Percentiles rank a stretch among this genome's conserved stretches.
phyloP scores from a whole-genome alignment of 2,113 vertebrate genomes.

The Myotis brandtii region DNA sequence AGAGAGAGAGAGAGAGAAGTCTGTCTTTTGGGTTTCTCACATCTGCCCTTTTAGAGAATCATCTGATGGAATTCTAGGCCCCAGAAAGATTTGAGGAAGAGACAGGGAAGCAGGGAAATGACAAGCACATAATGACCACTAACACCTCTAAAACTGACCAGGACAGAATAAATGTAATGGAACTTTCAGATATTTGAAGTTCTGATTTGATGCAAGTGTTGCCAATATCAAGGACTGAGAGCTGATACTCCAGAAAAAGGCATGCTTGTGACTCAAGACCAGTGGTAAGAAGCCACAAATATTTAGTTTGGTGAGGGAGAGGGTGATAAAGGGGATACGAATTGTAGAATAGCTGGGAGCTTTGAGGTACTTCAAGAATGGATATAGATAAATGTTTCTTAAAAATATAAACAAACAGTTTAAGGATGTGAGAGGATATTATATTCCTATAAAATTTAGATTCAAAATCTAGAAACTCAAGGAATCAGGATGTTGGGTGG shows the following conservation, averaged over 20 bases:
- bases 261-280: neutral
- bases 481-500: neutral
- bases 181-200: neutral
- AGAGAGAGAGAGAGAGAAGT: neutral
- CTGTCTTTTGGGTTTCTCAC: neutral
- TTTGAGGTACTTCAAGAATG: neutral
- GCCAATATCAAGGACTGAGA: neutral
- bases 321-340: neutral
- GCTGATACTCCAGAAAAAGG: neutral
- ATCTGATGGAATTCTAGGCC: neutral
- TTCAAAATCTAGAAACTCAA: neutral
- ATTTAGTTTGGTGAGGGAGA: neutral
- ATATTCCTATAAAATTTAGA: neutral
- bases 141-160: neutral
- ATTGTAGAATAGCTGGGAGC: neutral
- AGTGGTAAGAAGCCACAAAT: neutral
- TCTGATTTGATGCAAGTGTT: neutral
- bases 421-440: neutral
- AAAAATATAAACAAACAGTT: neutral
- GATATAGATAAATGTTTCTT: neutral
- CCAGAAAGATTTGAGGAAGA: neutral
- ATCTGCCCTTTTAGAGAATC: neutral
- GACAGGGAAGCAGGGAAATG: neutral
- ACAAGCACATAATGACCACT: neutral
- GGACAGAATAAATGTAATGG: neutral